Evolutionary conservation across 2,113 vertebrate genomes (phyloP).

Genomic region (Microcebus ravelobensis): DNA sequence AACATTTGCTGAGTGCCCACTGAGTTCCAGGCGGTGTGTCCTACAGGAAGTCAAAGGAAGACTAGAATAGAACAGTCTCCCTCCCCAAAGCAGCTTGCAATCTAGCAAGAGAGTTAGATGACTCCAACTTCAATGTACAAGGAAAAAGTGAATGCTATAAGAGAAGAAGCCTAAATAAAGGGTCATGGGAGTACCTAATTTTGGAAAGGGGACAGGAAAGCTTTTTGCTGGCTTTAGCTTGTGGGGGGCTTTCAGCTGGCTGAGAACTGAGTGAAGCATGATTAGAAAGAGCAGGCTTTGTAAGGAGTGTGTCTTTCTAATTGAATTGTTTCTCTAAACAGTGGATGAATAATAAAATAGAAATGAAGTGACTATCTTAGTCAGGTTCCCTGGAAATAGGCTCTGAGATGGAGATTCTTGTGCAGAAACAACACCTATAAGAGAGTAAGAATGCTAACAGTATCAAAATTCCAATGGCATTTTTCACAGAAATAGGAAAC

Average conservation of each 20-base stretch:
- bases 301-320: background rate
- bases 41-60: background rate
- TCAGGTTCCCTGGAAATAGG: background rate
- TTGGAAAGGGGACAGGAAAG: background rate
- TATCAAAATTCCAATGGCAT: background rate
- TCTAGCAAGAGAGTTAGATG: background rate
- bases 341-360: background rate
- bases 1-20: background rate
- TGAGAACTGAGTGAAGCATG: background rate
- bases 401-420: background rate
- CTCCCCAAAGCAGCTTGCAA: background rate
- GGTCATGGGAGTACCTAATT: background rate
- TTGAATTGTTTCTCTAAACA: background rate
- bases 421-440: background rate
- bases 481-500: background rate
- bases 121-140: background rate
- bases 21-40: too few relatives aligned
- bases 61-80: too few relatives aligned
- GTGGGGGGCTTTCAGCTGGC: background rate
- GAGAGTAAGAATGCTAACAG: background rate
- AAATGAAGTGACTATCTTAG: background rate
- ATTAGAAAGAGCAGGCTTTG: too few relatives aligned
- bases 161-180: background rate
- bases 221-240: background rate
- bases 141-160: fast-evolving